Percentiles rank a stretch among this genome's conserved stretches.
Conservation (phyloP, 2,113 vertebrate genomes). For the Phrynocephalus versicolor region DNA sequence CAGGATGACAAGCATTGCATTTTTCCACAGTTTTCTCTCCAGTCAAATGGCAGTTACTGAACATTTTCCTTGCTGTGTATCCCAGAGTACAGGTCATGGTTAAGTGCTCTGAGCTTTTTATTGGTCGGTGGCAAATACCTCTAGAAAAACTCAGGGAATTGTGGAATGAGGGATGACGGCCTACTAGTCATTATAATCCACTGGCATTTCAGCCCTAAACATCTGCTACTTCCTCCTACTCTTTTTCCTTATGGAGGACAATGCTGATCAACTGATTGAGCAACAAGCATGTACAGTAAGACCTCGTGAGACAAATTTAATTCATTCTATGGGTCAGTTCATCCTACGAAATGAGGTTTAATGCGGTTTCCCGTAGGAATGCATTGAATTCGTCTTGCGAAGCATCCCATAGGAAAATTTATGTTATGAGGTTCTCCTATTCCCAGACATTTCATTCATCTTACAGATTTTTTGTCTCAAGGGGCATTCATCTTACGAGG, state of each 20-base stretch:
- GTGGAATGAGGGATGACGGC: not conserved
- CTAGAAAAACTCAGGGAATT: not conserved
- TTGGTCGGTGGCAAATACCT: constrained; percentile 29
- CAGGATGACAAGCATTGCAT: not conserved
- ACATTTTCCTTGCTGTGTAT: not conserved
- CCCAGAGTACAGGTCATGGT: not conserved
- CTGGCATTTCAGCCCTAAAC: not conserved
- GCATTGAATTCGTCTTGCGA: too few relatives aligned
- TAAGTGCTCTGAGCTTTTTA: constrained; percentile 21
- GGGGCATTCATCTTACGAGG: too few relatives aligned
- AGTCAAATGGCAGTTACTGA: constrained; percentile 8
- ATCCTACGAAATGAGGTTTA: too few relatives aligned
- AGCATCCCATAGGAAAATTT: too few relatives aligned
- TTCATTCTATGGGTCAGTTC: too few relatives aligned
- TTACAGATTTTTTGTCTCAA: too few relatives aligned
- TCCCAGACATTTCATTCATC: too few relatives aligned
- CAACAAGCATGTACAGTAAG: too few relatives aligned
- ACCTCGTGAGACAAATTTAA: too few relatives aligned
- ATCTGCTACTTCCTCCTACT: not conserved
- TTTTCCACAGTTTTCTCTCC: constrained; percentile 17
- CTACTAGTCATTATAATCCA: not conserved
- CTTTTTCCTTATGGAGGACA: not conserved
- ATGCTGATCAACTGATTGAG: too few relatives aligned
- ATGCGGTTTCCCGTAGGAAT: too few relatives aligned
- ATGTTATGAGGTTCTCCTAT: too few relatives aligned